phyloP scores from a whole-genome alignment of 2,113 vertebrate genomes.

The Carlito syrichta region DNA sequence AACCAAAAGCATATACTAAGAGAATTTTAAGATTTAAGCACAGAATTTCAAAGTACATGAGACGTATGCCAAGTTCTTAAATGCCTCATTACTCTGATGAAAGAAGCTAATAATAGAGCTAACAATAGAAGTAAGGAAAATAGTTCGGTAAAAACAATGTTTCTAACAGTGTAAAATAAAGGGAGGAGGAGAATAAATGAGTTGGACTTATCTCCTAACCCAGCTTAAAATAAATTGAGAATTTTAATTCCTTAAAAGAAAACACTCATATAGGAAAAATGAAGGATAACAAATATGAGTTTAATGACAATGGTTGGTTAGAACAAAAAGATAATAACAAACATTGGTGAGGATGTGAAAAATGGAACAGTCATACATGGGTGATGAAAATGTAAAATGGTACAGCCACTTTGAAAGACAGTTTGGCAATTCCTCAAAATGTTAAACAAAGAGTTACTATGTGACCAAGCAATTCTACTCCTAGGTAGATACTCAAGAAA shows the following conservation, averaged over 20 bases:
- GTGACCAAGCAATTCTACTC: not conserved
- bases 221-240: conserved; percentile 7
- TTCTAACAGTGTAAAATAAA: not conserved
- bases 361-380: not conserved
- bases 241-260: conserved; percentile 33
- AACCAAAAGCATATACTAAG: conserved; percentile 5
- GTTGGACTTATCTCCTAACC: not conserved
- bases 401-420: not conserved
- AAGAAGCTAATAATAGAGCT: conserved; percentile 14
- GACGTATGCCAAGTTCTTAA: conserved; percentile 19
- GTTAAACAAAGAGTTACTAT: not conserved
- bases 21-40: conserved; percentile 39
- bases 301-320: not conserved
- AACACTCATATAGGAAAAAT: not conserved
- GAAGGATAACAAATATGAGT: not conserved
- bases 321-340: not conserved
- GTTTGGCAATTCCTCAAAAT: not conserved
- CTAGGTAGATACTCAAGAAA: not conserved
- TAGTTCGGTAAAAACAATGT: conserved; percentile 19
- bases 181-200: not conserved
- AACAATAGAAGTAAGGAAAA: conserved; percentile 42
- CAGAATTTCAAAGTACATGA: conserved; percentile 14
- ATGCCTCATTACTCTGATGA: conserved; percentile 33
- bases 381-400: conserved; percentile 18
- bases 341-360: not conserved